Conservation (phyloP, 2,888 invertebrate genomes). For the Carpatolechia fugitivella region DNA sequence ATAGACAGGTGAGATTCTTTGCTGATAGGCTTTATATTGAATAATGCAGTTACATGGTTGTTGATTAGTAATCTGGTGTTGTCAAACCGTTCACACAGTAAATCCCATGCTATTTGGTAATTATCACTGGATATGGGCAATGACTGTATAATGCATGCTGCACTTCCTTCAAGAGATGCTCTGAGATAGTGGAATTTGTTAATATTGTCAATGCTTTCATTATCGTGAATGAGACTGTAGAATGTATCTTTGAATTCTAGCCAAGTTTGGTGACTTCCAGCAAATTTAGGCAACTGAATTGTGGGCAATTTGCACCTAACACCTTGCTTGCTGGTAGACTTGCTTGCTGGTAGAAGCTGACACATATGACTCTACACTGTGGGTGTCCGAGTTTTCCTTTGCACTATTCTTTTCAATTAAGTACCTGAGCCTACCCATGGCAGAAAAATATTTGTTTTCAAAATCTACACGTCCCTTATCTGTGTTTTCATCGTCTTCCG, state of each 20-base stretch:
- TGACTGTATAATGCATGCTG: constrained; percentile 26
- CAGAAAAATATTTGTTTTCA: too few relatives aligned
- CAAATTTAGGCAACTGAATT: constrained; percentile 29
- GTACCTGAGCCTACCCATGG: too few relatives aligned
- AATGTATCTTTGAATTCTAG: constrained; percentile 30
- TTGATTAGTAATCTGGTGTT: constrained; percentile 26
- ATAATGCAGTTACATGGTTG: constrained; percentile 27
- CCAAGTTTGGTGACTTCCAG: constrained; percentile 27
- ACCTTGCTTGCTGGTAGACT: too few relatives aligned
- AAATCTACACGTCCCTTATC: too few relatives aligned
- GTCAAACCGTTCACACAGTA: constrained; percentile 28
- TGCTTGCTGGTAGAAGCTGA: background rate
- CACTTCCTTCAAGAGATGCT: constrained; percentile 26
- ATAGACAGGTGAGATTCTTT: constrained; percentile 25
- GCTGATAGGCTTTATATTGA: constrained; percentile 23
- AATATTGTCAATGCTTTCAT: constrained; percentile 28
- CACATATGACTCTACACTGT: background rate
- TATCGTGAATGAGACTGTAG: constrained; percentile 26
- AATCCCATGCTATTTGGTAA: constrained; percentile 26
- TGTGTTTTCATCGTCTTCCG: too few relatives aligned
- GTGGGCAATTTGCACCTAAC: constrained; percentile 26
- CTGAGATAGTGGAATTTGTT: too few relatives aligned
- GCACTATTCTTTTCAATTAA: too few relatives aligned
- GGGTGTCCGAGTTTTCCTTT: background rate
- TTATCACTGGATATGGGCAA: constrained; percentile 23